These are phyloP conservation scores for Sinocyclocheilus anophthalmus DNA, from an alignment of 2,113 vertebrate genomes.

Conservation along the genomic window DNA sequence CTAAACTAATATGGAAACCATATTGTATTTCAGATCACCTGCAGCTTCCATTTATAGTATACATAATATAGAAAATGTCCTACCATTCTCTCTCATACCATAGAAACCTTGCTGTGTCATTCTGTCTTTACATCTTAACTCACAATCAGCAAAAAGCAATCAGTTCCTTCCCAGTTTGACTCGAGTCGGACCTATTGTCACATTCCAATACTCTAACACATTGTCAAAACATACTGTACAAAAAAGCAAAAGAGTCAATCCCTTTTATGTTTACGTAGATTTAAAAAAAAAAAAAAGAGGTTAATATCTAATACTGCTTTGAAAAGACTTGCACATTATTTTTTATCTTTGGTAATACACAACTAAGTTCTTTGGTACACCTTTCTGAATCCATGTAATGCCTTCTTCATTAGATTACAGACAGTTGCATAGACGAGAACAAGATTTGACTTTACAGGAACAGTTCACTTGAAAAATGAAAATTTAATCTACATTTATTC, in stretches of 20 bases:
- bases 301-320: conserved; percentile 54
- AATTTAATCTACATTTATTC: background rate
- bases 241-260: conserved; percentile 19
- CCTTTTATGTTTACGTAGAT: conserved; percentile 25
- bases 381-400: conserved; percentile 62
- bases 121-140: conserved; percentile 4
- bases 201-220: conserved; percentile 38
- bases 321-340: conserved; percentile 42
- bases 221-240: conserved; percentile 33
- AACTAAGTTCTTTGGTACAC: conserved; percentile 60
- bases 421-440: conserved; percentile 33
- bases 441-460: background rate
- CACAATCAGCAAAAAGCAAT: conserved; percentile 12
- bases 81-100: background rate
- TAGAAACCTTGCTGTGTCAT: conserved; percentile 28
- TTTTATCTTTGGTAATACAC: conserved; percentile 66
- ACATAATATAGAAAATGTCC: background rate
- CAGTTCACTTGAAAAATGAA: background rate
- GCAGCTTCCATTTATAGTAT: conserved; percentile 5
- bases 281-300: conserved; percentile 21
- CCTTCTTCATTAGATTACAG: conserved; percentile 49
- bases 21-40: conserved; percentile 19
- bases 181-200: conserved; percentile 49
- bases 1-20: conserved; percentile 10
- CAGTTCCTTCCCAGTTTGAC: conserved; percentile 39